Evolutionary conservation across 1,140 invertebrate species (phyloP), one percentile per base, ranked within the genome.

Genomic region (Scaptomyza graminum): DNA sequence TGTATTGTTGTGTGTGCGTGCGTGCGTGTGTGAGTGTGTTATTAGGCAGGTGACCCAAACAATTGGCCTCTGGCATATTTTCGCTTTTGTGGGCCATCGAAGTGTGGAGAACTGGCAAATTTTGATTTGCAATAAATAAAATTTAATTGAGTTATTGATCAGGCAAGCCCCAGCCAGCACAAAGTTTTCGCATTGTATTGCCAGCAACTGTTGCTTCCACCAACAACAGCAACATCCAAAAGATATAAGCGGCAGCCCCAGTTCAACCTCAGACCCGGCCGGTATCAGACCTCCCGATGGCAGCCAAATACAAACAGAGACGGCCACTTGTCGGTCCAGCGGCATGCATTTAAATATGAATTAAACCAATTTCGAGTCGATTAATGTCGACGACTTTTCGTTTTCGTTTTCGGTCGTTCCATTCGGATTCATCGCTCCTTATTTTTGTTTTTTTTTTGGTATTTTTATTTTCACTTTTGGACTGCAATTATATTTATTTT

Each of bases 301-400:
- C 41, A 28, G 22, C 11, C 44, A 25, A 39, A 55, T 31, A 13
- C 67, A 60, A 64, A 59, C 68, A 51, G 50, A 43, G 41, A 34
- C 31, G 43, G 51, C 18, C 81, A 75, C 46, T 74, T 76, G 64
- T 34, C 59, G 59, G 50, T 60, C 44, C 74, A 70, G 52, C 25
- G 47, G 56, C 54, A 31, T 66, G 52, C 83, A 88, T 83, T 87
- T 87, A 87, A 87, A 87, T 88, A 87, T 87, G 82, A 87, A 88
- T 87, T 88, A 87, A 87, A 71, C 75, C 82, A 82, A 82, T 83
- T 88, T 73, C 75, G 79, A 79, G 79, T 88, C 82, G 82, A 87
- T 87, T 88, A 87, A 88, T 87, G 78, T 79, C 79, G 75, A 81
- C 83, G 75, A 52, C 61, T 88, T 69, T 75, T 60, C 75, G 56